A percentile compares a stretch with the other conserved stretches of the same genome.
Evolutionary conservation across 1,140 invertebrate genomes (phyloP).

Genomic region (Trachymyrmex septentrionalis): DNA sequence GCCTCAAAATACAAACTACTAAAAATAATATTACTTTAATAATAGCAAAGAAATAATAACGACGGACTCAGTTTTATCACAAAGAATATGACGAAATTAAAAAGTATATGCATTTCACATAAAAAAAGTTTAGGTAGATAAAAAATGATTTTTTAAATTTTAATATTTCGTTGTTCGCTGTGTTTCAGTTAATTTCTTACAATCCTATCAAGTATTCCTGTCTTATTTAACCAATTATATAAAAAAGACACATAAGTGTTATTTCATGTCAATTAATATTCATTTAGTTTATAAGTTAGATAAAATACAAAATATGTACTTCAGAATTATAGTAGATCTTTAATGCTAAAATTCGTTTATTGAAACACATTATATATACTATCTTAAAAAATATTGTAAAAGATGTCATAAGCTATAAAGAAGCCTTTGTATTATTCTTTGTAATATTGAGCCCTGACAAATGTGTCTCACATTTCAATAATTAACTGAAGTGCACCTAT

Average conservation of each 20-base stretch:
- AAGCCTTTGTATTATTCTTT: constrained; percentile 62
- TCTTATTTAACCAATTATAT: constrained; percentile 3
- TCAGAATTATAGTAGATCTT: constrained; percentile 17
- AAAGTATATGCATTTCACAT: not conserved
- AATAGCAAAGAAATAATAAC: constrained; percentile 63
- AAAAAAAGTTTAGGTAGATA: not conserved
- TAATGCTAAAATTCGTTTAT: not conserved
- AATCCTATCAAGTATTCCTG: not conserved
- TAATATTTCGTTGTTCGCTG: not conserved
- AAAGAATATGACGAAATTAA: constrained; percentile 60
- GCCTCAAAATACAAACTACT: constrained; percentile 59
- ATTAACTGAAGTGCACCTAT: constrained; percentile 72
- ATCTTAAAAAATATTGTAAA: constrained; percentile 7
- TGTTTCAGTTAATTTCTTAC: not conserved
- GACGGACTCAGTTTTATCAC: constrained; percentile 56
- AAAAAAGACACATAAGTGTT: not conserved
- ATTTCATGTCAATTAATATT: constrained; percentile 3
- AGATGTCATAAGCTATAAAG: not conserved
- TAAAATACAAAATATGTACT: constrained; percentile 21
- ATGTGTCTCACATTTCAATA: constrained; percentile 66
- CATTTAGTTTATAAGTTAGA: constrained; percentile 2
- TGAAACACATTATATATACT: constrained; percentile 17
- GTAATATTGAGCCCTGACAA: constrained; percentile 63
- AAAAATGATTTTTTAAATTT: constrained; percentile 1
- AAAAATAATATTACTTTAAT: constrained; percentile 63